Evolutionary conservation across 1,140 invertebrate genomes (phyloP).

Genomic region (Uloborus diversus): DNA sequence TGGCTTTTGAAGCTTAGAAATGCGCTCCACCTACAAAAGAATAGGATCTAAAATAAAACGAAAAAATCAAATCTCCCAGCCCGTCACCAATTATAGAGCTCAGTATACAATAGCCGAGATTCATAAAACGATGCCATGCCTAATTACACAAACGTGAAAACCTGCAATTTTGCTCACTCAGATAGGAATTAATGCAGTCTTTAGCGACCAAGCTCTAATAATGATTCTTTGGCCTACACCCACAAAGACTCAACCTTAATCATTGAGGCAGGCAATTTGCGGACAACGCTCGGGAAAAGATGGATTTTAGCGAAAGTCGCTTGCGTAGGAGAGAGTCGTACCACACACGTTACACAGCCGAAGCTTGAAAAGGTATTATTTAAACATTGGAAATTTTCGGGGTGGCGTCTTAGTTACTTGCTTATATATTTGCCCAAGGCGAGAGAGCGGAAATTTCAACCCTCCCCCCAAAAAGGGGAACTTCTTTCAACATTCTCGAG

Average conservation of each 20-base stretch:
- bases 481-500: too few relatives aligned
- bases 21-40: slow-evolving; percentile 39
- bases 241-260: slow-evolving; percentile 31
- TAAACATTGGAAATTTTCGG: neutral
- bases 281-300: slow-evolving; percentile 12
- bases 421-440: too few relatives aligned
- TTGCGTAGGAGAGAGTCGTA: neutral
- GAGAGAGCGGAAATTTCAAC: too few relatives aligned
- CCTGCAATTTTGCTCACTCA: slow-evolving; percentile 49
- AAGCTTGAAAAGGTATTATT: neutral
- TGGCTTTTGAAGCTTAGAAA: too few relatives aligned
- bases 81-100: slow-evolving; percentile 35
- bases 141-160: slow-evolving; percentile 48
- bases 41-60: neutral
- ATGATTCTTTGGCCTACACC: slow-evolving; percentile 40
- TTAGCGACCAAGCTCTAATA: slow-evolving; percentile 43
- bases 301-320: neutral
- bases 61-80: slow-evolving; percentile 12
- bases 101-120: slow-evolving; percentile 31
- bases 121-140: slow-evolving; percentile 4
- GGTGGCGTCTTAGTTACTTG: neutral
- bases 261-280: slow-evolving; percentile 41
- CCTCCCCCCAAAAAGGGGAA: too few relatives aligned
- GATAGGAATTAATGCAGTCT: slow-evolving; percentile 49
- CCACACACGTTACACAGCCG: neutral